phyloP scores from a whole-genome alignment of 1,140 invertebrate species.

The Nymphalis io region DNA sequence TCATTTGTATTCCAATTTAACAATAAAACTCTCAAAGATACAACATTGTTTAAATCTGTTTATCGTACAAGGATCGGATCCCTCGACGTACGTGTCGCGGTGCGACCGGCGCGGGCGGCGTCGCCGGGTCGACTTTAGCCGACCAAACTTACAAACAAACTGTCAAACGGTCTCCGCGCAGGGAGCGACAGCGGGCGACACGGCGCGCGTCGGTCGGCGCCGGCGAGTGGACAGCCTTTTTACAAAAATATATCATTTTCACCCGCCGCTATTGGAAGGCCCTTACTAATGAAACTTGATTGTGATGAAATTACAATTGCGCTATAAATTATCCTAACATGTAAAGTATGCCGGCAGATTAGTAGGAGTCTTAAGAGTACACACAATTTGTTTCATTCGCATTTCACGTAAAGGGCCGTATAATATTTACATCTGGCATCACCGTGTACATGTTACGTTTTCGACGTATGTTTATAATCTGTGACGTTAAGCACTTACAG shows the following conservation, averaged over 20 bases:
- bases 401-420: background rate
- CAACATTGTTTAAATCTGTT: constrained; percentile 76
- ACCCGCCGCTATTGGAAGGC: constrained; percentile 9
- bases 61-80: constrained; percentile 69
- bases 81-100: constrained; percentile 32
- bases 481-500: constrained; percentile 21
- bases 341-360: constrained; percentile 4
- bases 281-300: background rate
- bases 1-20: constrained; percentile 79
- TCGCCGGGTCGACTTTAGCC: background rate
- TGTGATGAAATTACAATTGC: constrained; percentile 15
- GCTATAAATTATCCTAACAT: background rate
- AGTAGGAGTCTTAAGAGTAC: background rate
- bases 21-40: constrained; percentile 80
- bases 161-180: too few species aligned
- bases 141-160: too few species aligned
- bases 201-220: background rate
- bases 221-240: constrained; percentile 16
- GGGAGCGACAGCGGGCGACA: too few species aligned
- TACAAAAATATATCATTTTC: constrained; percentile 59
- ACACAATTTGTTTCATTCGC: background rate
- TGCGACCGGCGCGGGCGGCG: constrained; percentile 12
- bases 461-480: constrained; percentile 2
- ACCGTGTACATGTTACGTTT: background rate
- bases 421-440: background rate